Conservation (phyloP, 2,888 invertebrate species). For the Volucella inflata region DNA sequence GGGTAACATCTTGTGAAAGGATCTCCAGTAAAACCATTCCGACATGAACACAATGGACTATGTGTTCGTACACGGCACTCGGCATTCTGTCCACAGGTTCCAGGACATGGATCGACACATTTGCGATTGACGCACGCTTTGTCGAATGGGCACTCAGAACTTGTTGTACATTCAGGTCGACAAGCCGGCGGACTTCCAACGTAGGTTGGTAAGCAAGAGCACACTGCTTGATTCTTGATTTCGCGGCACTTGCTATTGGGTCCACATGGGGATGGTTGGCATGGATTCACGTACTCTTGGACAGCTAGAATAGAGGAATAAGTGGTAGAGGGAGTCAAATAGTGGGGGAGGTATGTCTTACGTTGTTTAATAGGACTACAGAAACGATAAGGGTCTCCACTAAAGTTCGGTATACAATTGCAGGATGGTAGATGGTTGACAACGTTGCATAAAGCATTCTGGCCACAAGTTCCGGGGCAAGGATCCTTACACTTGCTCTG, state of each 20-base stretch:
- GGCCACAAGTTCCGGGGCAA: slow-evolving; percentile 90
- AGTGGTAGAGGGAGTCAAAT: not conserved
- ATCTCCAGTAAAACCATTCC: slow-evolving; percentile 87
- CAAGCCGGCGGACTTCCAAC: slow-evolving; percentile 89
- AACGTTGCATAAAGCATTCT: slow-evolving; percentile 90
- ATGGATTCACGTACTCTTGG: slow-evolving; percentile 84
- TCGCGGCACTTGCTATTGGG: slow-evolving; percentile 87
- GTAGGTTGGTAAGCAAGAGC: slow-evolving; percentile 87
- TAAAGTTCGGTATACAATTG: slow-evolving; percentile 88
- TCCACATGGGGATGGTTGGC: slow-evolving; percentile 87
- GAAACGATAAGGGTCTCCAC: slow-evolving; percentile 90
- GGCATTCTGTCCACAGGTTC: slow-evolving; percentile 90
- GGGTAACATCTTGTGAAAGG: slow-evolving; percentile 86
- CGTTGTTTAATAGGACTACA: slow-evolving; percentile 85
- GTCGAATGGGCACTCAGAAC: slow-evolving; percentile 87
- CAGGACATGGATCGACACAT: slow-evolving; percentile 89
- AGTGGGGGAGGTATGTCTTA: slow-evolving; percentile 80
- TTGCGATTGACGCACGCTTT: slow-evolving; percentile 88
- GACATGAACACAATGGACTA: slow-evolving; percentile 89
- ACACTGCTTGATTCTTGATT: slow-evolving; percentile 85
- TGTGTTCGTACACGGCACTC: slow-evolving; percentile 85
- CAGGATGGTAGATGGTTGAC: slow-evolving; percentile 89
- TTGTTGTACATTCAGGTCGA: slow-evolving; percentile 90
- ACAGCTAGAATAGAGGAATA: slow-evolving; percentile 77
- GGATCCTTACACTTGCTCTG: slow-evolving; percentile 90